Conservation (phyloP, 2,888 invertebrate species). For the Chaetogeoica ovagalla region DNA sequence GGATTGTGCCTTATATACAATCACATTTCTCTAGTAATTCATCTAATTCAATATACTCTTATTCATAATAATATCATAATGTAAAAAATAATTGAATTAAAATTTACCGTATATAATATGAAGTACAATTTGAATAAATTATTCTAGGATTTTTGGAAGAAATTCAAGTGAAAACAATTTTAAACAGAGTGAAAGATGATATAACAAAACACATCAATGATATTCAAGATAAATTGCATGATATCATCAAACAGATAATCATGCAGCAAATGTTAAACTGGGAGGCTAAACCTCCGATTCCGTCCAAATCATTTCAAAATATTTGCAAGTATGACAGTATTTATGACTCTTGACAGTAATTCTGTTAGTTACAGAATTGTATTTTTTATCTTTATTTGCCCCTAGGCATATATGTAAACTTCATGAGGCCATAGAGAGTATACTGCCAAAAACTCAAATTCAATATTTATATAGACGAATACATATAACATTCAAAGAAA, state of each 20-base stretch:
- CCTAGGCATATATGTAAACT: conserved; percentile 75
- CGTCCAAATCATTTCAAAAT: conserved; percentile 85
- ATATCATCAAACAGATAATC: conserved; percentile 85
- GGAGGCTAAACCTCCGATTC: conserved; percentile 94
- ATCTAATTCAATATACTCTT: conserved; percentile 6
- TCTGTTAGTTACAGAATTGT: neutral
- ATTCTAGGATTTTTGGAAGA: conserved; percentile 56
- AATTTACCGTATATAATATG: neutral
- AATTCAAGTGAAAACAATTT: conserved; percentile 54
- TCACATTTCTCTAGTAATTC: conserved; percentile 67
- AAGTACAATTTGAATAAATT: conserved; percentile 4
- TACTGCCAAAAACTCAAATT: conserved; percentile 68
- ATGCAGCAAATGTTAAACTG: conserved; percentile 80
- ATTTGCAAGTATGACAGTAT: conserved; percentile 70
- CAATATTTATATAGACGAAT: conserved; percentile 74
- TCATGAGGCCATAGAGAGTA: conserved; percentile 85
- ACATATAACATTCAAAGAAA: conserved; percentile 83
- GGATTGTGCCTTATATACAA: conserved; percentile 75
- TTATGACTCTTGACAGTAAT: neutral
- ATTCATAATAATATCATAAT: neutral
- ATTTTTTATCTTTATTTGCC: conserved; percentile 55
- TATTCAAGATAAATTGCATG: conserved; percentile 86
- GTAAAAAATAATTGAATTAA: neutral
- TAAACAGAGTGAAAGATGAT: conserved; percentile 74
- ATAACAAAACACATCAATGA: conserved; percentile 88